A percentile compares a stretch with the other conserved stretches of the same genome.
Conservation (phyloP, 2,113 vertebrate genomes). For the human region DNA sequence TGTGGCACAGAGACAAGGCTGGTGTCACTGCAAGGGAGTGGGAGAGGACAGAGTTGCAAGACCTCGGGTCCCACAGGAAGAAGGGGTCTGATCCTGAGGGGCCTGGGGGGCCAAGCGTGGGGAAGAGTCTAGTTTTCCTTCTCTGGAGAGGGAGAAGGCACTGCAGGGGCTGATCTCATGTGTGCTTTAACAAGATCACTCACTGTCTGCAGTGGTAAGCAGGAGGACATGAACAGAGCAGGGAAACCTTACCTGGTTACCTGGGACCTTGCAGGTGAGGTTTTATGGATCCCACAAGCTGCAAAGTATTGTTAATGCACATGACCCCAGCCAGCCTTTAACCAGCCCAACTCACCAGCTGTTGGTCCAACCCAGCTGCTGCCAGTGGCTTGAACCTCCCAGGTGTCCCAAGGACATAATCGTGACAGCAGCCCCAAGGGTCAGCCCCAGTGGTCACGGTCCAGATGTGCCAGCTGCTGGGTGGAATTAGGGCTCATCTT, state of each 20-base stretch:
- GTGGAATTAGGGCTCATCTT: background rate
- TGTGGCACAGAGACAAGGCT: background rate
- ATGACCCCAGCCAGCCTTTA: background rate
- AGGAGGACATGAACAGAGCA: background rate
- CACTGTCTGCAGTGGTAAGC: background rate
- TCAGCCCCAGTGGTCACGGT: accelerated
- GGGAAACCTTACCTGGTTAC: background rate
- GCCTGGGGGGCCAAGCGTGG: accelerated
- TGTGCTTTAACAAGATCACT: background rate
- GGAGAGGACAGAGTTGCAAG: background rate
- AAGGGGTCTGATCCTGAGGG: background rate
- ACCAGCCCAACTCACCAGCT: background rate
- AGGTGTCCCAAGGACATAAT: too few species aligned
- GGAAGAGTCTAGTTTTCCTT: background rate
- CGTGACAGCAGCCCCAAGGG: background rate
- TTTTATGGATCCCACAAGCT: accelerated
- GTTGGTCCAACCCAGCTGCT: background rate
- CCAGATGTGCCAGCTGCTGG: background rate
- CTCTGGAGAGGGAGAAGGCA: accelerated
- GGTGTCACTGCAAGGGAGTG: too few species aligned
- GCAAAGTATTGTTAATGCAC: background rate
- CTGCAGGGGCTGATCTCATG: background rate
- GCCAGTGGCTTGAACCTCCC: background rate
- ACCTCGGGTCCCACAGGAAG: background rate
- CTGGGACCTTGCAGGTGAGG: background rate